Conservation (phyloP, 2,888 invertebrate genomes). For the Pristionchus fissidentatus region DNA sequence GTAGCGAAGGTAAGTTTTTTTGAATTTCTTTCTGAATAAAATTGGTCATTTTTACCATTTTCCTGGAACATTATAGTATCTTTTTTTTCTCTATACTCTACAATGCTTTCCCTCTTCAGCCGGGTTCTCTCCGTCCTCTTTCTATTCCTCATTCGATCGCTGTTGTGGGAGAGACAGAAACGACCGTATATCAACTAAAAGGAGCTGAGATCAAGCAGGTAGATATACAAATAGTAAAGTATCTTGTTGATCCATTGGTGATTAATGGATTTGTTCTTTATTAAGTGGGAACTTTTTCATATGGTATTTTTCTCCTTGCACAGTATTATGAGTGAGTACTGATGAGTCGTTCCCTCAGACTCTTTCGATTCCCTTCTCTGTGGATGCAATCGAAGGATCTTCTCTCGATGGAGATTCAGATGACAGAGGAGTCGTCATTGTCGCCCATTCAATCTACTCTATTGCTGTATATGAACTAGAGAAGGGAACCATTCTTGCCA, state of each 20-base stretch:
- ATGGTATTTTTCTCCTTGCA: too few species aligned
- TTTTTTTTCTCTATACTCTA: not conserved
- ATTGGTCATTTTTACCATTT: too few species aligned
- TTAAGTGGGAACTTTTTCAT: too few species aligned
- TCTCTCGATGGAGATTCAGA: conserved; percentile 27
- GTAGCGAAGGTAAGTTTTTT: not conserved
- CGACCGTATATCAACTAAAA: not conserved
- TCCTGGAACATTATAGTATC: not conserved
- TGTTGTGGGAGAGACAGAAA: not conserved
- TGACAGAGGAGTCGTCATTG: conserved; percentile 11
- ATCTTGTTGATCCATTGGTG: too few species aligned
- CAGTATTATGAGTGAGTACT: not conserved
- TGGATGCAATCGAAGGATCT: conserved; percentile 24
- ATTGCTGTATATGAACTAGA: conserved; percentile 12
- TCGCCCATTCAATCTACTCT: not conserved
- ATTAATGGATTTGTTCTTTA: too few species aligned
- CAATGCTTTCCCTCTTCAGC: not conserved
- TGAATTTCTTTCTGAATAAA: not conserved
- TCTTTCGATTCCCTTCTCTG: not conserved
- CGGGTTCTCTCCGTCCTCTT: conserved; percentile 7
- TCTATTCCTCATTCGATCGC: conserved; percentile 2
- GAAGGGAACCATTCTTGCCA: conserved; percentile 27
- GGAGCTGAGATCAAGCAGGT: conserved; percentile 31
- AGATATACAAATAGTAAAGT: too few species aligned
- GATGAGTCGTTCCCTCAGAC: not conserved